Base-by-base conservation (phyloP, 2,113 vertebrate genomes). In the Crypturellus undulatus region DNA sequence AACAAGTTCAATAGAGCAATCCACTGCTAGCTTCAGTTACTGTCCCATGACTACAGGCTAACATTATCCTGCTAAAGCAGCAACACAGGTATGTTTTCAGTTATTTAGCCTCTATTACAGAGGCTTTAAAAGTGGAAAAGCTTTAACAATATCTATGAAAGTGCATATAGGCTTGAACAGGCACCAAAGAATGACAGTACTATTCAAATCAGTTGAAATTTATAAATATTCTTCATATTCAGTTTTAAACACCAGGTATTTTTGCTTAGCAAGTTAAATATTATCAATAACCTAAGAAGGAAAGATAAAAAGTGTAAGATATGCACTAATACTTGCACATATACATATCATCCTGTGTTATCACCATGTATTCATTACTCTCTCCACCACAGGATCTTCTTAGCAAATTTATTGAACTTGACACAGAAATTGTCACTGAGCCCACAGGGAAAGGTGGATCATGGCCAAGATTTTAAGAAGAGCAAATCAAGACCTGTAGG, bases 11-110 rank as follows among this genome's bases (percentile, higher is more conserved):
- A 3, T 30, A 8, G 49, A 59, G 60, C 96, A 96, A 92, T 93
- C 34, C 36, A 21, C 68, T 93, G 47, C 67, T 93, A 79, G 63
- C 76, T 96, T 73, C 82, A 80, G 86, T 89, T 72, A 25, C 34
- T 58, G 25, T 56, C 86, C 81, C 65, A 34, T 49, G 86, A 78
- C 90, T 87, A 71, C 87, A 76, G 75, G 77, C 69, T 84, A 22
- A 45, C 51, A 13, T 60, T 95, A 26, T 45, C 54, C 84, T 92
- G 24, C 89, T 69, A 82, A 90, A 92, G 63, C 65, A 34, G 82
- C 88, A 91, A 10, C 45, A 92, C 25, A 72, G 93, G 60, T 21
- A 36, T n/a, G 12, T n/a, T 64, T 38, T 32, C 25, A 60, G 28
- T 7, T 58, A 10, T 78, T 49, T 19, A 67, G 4, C 4, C 4